A percentile compares a stretch with the other conserved stretches of the same genome.
Evolutionary conservation across 2,113 vertebrate species (phyloP).

Genomic region (Pseudopodoces humilis): DNA sequence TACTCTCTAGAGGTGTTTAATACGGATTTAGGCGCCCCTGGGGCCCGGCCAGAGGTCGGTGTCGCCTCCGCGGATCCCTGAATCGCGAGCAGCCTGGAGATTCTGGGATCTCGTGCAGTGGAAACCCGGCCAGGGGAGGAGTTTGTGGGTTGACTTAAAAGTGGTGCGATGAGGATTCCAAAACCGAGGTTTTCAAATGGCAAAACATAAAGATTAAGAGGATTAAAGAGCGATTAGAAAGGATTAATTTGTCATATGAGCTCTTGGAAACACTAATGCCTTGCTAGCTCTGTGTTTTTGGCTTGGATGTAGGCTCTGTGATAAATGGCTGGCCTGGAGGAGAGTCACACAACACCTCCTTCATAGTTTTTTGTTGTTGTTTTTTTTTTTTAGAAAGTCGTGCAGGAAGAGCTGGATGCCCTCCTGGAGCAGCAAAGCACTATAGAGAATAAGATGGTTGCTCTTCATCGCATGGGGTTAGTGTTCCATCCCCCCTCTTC

Average conservation of each 20-base stretch:
- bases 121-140: too few species aligned
- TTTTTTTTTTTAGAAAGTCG: slow-evolving; percentile 76
- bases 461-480: slow-evolving; percentile 93
- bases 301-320: neutral
- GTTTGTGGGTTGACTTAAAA: neutral
- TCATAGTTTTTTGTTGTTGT: neutral
- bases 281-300: neutral
- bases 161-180: neutral
- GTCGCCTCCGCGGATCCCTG: too few species aligned
- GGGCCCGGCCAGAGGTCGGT: fast-evolving
- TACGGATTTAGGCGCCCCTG: too few species aligned
- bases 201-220: neutral
- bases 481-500: neutral
- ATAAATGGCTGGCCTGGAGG: neutral
- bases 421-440: slow-evolving; percentile 86
- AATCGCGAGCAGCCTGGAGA: neutral
- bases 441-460: slow-evolving; percentile 91
- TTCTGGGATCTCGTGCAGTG: fast-evolving
- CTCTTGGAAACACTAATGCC: fast-evolving
- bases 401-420: slow-evolving; percentile 84
- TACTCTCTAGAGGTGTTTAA: neutral
- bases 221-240: neutral
- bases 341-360: neutral
- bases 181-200: neutral
- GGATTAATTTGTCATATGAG: neutral